Evolutionary conservation across 2,888 invertebrate species (phyloP).

Genomic region (Opisthograptis luteolata): DNA sequence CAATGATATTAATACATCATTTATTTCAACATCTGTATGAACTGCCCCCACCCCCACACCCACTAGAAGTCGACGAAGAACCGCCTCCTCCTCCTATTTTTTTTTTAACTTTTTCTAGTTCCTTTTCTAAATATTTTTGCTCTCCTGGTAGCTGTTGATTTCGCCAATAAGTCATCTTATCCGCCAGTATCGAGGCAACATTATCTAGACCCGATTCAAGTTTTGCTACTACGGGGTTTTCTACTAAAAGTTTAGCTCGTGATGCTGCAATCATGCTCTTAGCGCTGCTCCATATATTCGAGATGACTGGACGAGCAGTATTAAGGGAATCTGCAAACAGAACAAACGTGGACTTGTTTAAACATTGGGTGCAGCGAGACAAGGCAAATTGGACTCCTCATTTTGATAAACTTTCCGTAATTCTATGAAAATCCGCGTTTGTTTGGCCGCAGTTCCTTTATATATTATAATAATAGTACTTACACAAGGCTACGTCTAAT

Average conservation of each 20-base stretch:
- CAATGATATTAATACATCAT: no score
- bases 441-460: constrained; percentile 68
- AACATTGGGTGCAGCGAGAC: constrained; percentile 11
- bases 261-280: constrained; percentile 53
- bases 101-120: constrained; percentile 57
- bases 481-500: constrained; percentile 27
- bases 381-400: background rate
- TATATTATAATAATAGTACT: constrained; percentile 6
- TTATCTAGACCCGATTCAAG: constrained; percentile 50
- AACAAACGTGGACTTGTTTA: constrained; percentile 54
- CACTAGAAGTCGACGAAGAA: background rate
- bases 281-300: constrained; percentile 55
- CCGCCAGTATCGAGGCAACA: constrained; percentile 40
- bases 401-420: no score
- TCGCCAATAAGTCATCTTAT: constrained; percentile 50
- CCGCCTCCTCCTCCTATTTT: constrained; percentile 34
- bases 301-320: constrained; percentile 56
- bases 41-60: no score
- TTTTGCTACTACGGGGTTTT: constrained; percentile 53
- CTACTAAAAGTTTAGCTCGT: constrained; percentile 52
- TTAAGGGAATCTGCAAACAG: constrained; percentile 73
- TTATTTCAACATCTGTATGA: no score
- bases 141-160: constrained; percentile 57
- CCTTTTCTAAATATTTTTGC: constrained; percentile 59
- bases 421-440: constrained; percentile 51